Evolutionary conservation across 30 jellyfish, hydroid and myxozoan genomes (phyloP).

Genomic region (Turritopsis dohrnii): DNA sequence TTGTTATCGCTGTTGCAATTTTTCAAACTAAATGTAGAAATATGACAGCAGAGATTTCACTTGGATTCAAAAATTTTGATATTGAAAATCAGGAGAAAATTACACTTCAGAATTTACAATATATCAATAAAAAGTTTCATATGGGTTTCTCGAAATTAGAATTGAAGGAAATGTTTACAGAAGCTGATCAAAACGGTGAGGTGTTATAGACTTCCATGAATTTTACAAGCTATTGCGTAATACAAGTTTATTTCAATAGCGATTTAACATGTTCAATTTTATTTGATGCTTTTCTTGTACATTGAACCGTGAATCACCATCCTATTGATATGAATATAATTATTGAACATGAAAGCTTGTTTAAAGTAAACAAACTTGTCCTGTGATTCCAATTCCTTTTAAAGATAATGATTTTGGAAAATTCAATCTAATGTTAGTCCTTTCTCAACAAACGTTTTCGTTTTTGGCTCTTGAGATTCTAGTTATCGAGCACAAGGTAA

Average conservation of each 20-base stretch:
- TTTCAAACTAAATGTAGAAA: neutral
- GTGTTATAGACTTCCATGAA: neutral
- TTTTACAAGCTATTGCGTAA: neutral
- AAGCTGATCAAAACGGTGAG: conserved; percentile 23
- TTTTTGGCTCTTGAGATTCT: too few species aligned
- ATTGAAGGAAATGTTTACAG: conserved; percentile 8
- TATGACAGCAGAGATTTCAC: neutral
- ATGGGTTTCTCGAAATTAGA: neutral
- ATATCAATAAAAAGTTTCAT: neutral
- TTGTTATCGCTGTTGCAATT: neutral
- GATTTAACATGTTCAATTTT: too few species aligned
- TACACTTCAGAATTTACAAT: conserved; percentile 14
- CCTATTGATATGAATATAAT: too few species aligned
- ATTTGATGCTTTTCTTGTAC: too few species aligned
- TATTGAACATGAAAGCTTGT: too few species aligned
- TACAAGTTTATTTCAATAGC: neutral
- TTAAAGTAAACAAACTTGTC: too few species aligned
- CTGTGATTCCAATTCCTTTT: too few species aligned
- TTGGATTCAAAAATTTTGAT: conserved; percentile 14
- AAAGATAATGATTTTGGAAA: too few species aligned
- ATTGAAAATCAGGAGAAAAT: neutral
- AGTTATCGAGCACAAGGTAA: too few species aligned
- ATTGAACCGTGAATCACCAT: too few species aligned
- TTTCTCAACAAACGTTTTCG: too few species aligned
- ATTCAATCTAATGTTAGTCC: too few species aligned